Percentiles rank a stretch among this genome's conserved stretches.
phyloP scores from a whole-genome alignment of 2,888 invertebrate species.

The Pyrrhosoma nymphula region DNA sequence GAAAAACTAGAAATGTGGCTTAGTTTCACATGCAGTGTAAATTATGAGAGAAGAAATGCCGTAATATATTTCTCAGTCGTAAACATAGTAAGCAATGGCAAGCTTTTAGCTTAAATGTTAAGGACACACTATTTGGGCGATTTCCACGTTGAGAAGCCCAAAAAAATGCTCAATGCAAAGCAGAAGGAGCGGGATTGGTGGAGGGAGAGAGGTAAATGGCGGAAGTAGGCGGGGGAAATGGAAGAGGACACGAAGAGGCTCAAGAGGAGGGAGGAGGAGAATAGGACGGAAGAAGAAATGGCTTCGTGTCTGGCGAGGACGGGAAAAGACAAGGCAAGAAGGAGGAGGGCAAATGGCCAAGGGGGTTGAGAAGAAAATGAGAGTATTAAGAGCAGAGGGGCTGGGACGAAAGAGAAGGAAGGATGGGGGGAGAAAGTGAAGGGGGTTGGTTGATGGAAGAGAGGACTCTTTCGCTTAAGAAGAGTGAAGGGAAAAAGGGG shows the following conservation, averaged over 20 bases:
- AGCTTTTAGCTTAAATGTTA: too few species aligned
- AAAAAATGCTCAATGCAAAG: not conserved
- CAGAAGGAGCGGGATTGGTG: not conserved
- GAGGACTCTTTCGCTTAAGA: not conserved
- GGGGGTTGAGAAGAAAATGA: not conserved
- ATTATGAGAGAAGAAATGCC: too few species aligned
- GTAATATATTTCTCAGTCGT: too few species aligned
- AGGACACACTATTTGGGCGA: not conserved
- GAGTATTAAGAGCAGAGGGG: not conserved
- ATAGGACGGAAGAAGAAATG: not conserved
- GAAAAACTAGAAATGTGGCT: too few species aligned
- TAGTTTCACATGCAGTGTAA: too few species aligned
- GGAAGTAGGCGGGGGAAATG: not conserved
- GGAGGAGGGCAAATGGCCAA: not conserved
- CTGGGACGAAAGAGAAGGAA: not conserved
- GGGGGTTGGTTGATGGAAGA: not conserved
- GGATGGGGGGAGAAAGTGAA: not conserved
- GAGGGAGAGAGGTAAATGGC: not conserved
- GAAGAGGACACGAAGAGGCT: not conserved
- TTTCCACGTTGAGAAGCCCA: not conserved
- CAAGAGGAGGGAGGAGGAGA: too few species aligned
- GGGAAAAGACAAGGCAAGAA: not conserved
- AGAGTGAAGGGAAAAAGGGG: not conserved
- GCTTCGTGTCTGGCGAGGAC: not conserved
- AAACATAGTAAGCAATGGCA: too few species aligned